A percentile compares a stretch with the other conserved stretches of the same genome.
Conservation (phyloP, 2,888 invertebrate species). For the Caenorhabditis plicata region DNA sequence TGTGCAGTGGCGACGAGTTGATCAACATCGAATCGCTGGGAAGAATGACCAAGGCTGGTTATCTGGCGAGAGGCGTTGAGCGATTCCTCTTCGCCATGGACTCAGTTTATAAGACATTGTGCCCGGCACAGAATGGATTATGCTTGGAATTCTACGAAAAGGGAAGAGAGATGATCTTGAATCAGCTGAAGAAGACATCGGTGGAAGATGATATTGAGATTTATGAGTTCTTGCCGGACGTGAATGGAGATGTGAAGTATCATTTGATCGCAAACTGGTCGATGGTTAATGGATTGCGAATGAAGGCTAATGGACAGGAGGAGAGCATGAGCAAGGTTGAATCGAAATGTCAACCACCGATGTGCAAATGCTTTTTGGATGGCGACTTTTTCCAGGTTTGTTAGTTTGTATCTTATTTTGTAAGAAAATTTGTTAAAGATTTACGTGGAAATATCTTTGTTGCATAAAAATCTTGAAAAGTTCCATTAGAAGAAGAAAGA, state of each 20-base stretch:
- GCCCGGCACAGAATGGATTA: conserved; percentile 53
- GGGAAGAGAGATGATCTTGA: conserved; percentile 51
- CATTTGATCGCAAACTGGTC: conserved; percentile 66
- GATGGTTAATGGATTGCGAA: conserved; percentile 39
- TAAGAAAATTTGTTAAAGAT: too few relatives aligned
- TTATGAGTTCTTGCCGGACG: conserved; percentile 52
- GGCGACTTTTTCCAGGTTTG: conserved; percentile 56
- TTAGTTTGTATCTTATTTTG: too few relatives aligned
- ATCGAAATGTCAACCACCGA: conserved; percentile 56
- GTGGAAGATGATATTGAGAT: conserved; percentile 58
- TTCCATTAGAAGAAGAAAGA: neutral
- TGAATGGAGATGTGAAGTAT: conserved; percentile 47
- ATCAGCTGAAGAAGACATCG: conserved; percentile 46
- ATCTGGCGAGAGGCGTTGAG: conserved; percentile 57
- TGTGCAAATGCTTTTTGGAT: conserved; percentile 62
- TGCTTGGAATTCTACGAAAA: conserved; percentile 61
- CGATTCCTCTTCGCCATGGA: conserved; percentile 58
- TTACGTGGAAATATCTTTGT: neutral
- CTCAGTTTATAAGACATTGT: conserved; percentile 53
- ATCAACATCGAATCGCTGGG: conserved; percentile 51
- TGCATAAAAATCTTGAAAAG: neutral
- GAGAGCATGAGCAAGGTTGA: too few relatives aligned
- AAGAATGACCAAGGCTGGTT: conserved; percentile 60
- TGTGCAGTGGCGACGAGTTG: conserved; percentile 62
- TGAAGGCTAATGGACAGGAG: conserved; percentile 29